phyloP scores from a whole-genome alignment of 2,888 invertebrate species.

The Apoderus coryli region DNA sequence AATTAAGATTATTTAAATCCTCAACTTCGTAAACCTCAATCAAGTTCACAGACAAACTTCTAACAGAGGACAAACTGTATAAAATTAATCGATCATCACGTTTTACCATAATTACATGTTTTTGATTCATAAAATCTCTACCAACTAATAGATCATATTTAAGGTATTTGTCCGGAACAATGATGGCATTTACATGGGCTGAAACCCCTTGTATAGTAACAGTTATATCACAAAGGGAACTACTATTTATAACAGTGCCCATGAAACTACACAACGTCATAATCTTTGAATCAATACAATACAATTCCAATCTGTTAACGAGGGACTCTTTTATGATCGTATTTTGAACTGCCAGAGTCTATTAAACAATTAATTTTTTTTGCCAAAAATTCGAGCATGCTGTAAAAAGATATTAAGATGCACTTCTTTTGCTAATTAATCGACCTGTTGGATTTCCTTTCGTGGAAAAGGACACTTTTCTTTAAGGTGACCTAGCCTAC shows the following conservation, averaged over 20 bases:
- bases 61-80: too few species aligned
- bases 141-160: slow-evolving; percentile 1
- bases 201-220: not conserved
- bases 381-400: too few species aligned
- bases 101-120: slow-evolving; percentile 13
- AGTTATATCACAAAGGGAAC: not conserved
- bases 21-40: too few species aligned
- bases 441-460: too few species aligned
- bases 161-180: slow-evolving; percentile 1
- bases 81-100: too few species aligned
- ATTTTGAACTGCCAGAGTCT: slow-evolving; percentile 1
- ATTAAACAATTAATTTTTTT: slow-evolving; percentile 2
- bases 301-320: not conserved
- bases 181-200: not conserved
- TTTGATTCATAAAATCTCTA: slow-evolving; percentile 2
- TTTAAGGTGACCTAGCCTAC: too few species aligned
- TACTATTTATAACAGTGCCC: slow-evolving; percentile 1
- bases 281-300: not conserved
- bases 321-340: not conserved
- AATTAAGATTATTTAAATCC: not conserved
- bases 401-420: too few species aligned
- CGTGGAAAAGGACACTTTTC: slow-evolving; percentile 1
- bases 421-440: not conserved
- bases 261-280: slow-evolving; percentile 3
- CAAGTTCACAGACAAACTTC: too few species aligned